Evolutionary conservation across 2,797 vertebrate species (phyloP).

Genomic region (Sciaenops ocellatus): DNA sequence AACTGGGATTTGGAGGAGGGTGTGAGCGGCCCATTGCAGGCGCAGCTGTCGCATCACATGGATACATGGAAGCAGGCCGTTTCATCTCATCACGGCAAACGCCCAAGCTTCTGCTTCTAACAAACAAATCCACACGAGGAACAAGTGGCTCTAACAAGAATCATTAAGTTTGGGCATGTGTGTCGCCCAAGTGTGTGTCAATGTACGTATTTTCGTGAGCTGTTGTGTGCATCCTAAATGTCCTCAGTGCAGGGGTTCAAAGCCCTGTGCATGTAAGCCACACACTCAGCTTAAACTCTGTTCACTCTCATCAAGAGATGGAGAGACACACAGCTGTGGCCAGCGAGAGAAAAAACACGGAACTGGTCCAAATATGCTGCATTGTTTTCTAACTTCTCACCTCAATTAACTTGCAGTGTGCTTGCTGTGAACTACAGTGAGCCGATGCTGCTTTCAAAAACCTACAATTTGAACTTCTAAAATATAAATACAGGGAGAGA

Average conservation of each 20-base stretch:
- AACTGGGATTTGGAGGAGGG: not conserved
- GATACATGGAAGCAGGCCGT: conserved; percentile 40
- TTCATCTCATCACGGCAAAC: conserved; percentile 55
- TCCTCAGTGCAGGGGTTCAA: conserved; percentile 34
- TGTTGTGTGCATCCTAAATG: conserved; percentile 12
- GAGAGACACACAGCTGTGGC: conserved; percentile 73
- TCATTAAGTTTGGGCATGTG: conserved; percentile 20
- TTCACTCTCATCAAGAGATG: conserved; percentile 69
- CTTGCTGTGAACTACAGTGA: conserved; percentile 43
- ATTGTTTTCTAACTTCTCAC: conserved; percentile 48
- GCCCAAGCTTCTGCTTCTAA: conserved; percentile 43
- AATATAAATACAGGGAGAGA: not conserved
- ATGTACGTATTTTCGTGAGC: conserved; percentile 2
- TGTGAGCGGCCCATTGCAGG: conserved; percentile 16
- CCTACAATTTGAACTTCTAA: not conserved
- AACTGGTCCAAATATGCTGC: conserved; percentile 55
- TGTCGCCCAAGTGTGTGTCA: not conserved
- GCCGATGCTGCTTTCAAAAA: conserved; percentile 24
- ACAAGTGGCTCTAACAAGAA: conserved; percentile 67
- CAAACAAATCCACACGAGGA: conserved; percentile 62
- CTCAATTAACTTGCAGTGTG: conserved; percentile 32
- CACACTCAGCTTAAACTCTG: conserved; percentile 65
- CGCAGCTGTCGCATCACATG: conserved; percentile 64
- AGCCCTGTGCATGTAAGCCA: conserved; percentile 54
- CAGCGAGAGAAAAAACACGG: conserved; percentile 62